These are phyloP conservation scores for Lagodon rhomboides DNA, from an alignment of 2,797 vertebrate species.

Conservation along the genomic window DNA sequence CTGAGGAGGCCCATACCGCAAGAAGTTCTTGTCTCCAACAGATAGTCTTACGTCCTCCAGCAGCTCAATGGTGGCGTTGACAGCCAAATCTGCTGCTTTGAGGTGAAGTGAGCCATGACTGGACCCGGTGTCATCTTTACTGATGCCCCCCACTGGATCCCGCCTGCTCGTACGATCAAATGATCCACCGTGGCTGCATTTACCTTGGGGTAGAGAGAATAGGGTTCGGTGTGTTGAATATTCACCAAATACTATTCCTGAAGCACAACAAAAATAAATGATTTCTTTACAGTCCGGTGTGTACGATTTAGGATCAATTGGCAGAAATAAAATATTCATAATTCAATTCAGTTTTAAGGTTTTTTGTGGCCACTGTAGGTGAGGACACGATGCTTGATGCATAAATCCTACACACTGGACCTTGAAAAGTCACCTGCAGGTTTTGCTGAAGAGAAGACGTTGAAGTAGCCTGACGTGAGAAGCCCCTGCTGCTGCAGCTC, in stretches of 20 bases:
- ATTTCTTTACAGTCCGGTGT: too few species aligned
- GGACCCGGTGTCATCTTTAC: slow-evolving; percentile 65
- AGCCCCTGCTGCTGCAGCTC: slow-evolving; percentile 62
- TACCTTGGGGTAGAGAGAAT: slow-evolving; percentile 63
- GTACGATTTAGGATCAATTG: too few species aligned
- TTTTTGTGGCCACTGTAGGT: too few species aligned
- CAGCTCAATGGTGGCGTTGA: slow-evolving; percentile 77
- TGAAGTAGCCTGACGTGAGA: slow-evolving; percentile 85
- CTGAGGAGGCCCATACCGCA: slow-evolving; percentile 63
- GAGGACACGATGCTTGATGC: too few species aligned
- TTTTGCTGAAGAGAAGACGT: slow-evolving; percentile 52
- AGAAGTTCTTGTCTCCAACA: slow-evolving; percentile 70
- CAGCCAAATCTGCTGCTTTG: slow-evolving; percentile 72
- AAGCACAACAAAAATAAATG: background rate
- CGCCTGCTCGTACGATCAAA: slow-evolving; percentile 58
- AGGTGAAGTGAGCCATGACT: slow-evolving; percentile 73
- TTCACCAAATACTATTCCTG: background rate
- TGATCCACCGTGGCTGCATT: slow-evolving; percentile 79
- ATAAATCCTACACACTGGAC: too few species aligned
- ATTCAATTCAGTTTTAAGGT: too few species aligned
- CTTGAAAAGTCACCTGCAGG: slow-evolving; percentile 72
- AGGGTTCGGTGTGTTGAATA: too few species aligned
- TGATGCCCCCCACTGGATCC: slow-evolving; percentile 78
- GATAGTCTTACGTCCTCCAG: slow-evolving; percentile 78
- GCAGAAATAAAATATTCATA: too few species aligned